Evolutionary conservation across 2,797 vertebrate genomes (phyloP), one percentile per base, ranked within the genome.

Genomic region (Prionace glauca): DNA sequence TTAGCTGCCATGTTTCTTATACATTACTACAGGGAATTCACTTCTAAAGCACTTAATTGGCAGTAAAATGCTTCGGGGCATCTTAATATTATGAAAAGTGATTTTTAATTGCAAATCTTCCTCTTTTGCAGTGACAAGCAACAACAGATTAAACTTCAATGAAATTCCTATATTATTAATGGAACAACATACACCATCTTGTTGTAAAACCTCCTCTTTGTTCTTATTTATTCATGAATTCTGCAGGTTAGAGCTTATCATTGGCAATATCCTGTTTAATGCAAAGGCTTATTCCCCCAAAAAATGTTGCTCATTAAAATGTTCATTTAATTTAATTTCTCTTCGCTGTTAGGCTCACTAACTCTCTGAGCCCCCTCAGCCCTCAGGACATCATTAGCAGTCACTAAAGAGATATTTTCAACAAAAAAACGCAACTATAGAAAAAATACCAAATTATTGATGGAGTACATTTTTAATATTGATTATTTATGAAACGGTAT

Each of bases 221-320:
- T 88, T 12, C 62, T 67, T 36, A n/a, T 67, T 32, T 62, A 65
- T 91, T n/a, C 65, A 65, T 91, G 29, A 65, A 65, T 91, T 65
- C 88, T 67, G 62, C 32, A 60, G 26, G 88, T 91, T 65, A 32
- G 4, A 91, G 9, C 18, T 91, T 65, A 91, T 29, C 32, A 91
- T 65, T 62, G 18, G 60, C 60, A 65, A 62, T 18, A n/a, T 20
- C 60, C 32, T 65, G 29, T 18, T 62, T 90, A 62, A 90, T 26
- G 29, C 60, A 88, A 24, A 88, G 87, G 29, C 86, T 3, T 18
- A 69, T 88, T 29, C 29, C 45, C 24, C 62, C 14, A 65, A 56
- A 88, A 88, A 87, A 56, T 11, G 62, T 91, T 20, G n/a, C 60
- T 65, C 29, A n/a, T 91, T 91, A 65, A 65, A 91, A 91, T 91